phyloP scores from a whole-genome alignment of 2,113 vertebrate species.

The Lampris incognitus region DNA sequence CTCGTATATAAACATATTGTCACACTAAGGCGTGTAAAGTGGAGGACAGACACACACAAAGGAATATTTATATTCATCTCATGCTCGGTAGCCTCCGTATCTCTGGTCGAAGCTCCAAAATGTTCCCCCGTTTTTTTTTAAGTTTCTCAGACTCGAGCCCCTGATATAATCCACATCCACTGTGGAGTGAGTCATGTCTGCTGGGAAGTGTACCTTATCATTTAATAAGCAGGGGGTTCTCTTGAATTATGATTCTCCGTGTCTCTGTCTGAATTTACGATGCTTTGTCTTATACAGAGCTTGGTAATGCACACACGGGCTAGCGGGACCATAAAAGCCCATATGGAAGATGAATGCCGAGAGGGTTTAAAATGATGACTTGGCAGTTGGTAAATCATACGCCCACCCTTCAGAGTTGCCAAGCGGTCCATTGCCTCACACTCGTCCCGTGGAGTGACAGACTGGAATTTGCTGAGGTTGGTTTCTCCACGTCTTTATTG shows the following conservation, averaged over 20 bases:
- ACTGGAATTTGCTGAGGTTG: slow-evolving; percentile 33
- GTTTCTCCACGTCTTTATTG: slow-evolving; percentile 13
- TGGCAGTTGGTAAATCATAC: slow-evolving; percentile 61
- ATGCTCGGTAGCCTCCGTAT: too few relatives aligned
- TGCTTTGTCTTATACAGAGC: slow-evolving; percentile 29
- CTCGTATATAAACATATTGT: slow-evolving; percentile 13
- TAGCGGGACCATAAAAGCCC: slow-evolving; percentile 47
- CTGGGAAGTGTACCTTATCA: slow-evolving; percentile 22
- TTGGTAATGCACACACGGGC: slow-evolving; percentile 34
- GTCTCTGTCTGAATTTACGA: slow-evolving; percentile 47
- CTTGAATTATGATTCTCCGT: slow-evolving; percentile 44
- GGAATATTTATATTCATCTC: background rate
- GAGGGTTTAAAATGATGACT: slow-evolving; percentile 70
- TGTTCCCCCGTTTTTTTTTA: background rate
- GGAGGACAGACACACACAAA: slow-evolving; percentile 5
- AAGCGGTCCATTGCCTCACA: slow-evolving; percentile 41
- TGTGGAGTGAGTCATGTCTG: background rate
- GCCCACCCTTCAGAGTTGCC: slow-evolving; percentile 41
- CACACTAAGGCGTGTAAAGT: slow-evolving; percentile 12
- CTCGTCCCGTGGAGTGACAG: slow-evolving; percentile 24
- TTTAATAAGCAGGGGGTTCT: slow-evolving; percentile 23
- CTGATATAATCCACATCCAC: background rate
- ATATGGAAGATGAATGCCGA: slow-evolving; percentile 60
- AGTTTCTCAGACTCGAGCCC: background rate
- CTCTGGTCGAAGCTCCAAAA: too few relatives aligned